phyloP scores from a whole-genome alignment of 2,113 vertebrate genomes.

The Muntiacus reevesi region DNA sequence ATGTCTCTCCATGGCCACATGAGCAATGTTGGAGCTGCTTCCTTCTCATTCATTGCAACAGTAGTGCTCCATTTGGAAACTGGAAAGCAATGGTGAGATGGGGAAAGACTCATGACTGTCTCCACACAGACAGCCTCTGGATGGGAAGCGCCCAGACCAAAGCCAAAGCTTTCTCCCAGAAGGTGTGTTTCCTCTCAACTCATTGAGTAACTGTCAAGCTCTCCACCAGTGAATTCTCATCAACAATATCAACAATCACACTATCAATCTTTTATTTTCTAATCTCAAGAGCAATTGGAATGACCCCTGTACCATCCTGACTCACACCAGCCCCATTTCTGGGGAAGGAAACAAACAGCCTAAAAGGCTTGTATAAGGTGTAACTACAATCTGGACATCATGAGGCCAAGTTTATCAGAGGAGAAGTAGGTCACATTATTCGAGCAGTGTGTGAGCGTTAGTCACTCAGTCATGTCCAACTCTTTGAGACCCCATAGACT shows the following conservation, averaged over 20 bases:
- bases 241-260: neutral
- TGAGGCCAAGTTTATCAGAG: neutral
- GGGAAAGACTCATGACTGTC: neutral
- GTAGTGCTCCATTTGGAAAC: neutral
- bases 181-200: neutral
- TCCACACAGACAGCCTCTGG: neutral
- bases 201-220: neutral
- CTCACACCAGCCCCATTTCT: neutral
- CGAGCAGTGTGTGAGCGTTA: neutral
- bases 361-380: neutral
- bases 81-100: neutral
- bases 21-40: neutral
- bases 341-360: neutral
- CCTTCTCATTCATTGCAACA: neutral
- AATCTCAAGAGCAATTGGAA: neutral
- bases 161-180: neutral
- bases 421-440: neutral
- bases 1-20: neutral
- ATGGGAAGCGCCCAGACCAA: neutral
- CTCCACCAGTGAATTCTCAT: neutral
- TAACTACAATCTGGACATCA: neutral
- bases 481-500: neutral
- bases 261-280: neutral
- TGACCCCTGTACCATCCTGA: neutral
- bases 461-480: neutral